phyloP scores from a whole-genome alignment of 2,888 invertebrate genomes.

The Scaptomyza cyrtandrae region DNA sequence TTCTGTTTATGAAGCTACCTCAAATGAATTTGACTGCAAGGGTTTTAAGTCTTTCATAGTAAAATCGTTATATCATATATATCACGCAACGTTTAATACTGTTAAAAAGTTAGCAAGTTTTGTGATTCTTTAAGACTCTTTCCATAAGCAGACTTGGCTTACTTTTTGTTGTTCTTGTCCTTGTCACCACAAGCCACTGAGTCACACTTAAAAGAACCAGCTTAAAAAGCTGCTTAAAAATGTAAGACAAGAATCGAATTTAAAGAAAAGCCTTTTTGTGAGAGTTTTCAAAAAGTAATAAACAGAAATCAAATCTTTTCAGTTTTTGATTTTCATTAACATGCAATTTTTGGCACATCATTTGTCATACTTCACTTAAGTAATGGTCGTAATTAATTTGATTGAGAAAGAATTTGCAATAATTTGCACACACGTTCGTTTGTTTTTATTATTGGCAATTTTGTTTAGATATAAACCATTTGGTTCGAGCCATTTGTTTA shows the following conservation, averaged over 20 bases:
- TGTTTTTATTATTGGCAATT: constrained; percentile 1
- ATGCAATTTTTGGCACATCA: constrained; percentile 6
- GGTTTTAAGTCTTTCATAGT: not conserved
- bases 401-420: constrained; percentile 15
- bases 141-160: constrained; percentile 13
- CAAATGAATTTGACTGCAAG: constrained; percentile 2
- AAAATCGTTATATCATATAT: constrained; percentile 13
- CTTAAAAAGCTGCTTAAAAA: too few relatives aligned
- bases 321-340: constrained; percentile 1
- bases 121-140: constrained; percentile 6
- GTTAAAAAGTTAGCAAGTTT: constrained; percentile 22
- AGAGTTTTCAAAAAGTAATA: too few relatives aligned
- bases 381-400: constrained; percentile 9
- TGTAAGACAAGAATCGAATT: too few relatives aligned
- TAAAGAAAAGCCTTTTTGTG: too few relatives aligned
- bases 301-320: too few relatives aligned
- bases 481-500: constrained; percentile 18
- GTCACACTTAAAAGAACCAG: too few relatives aligned
- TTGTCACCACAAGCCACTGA: constrained; percentile 19
- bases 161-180: constrained; percentile 17
- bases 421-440: not conserved
- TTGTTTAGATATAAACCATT: constrained; percentile 38
- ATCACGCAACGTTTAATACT: constrained; percentile 41
- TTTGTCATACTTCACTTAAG: constrained; percentile 2
- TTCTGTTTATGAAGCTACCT: too few relatives aligned